A percentile compares a stretch with the other conserved stretches of the same genome.
phyloP scores from a whole-genome alignment of 1,140 invertebrate genomes.

The Mya arenaria region DNA sequence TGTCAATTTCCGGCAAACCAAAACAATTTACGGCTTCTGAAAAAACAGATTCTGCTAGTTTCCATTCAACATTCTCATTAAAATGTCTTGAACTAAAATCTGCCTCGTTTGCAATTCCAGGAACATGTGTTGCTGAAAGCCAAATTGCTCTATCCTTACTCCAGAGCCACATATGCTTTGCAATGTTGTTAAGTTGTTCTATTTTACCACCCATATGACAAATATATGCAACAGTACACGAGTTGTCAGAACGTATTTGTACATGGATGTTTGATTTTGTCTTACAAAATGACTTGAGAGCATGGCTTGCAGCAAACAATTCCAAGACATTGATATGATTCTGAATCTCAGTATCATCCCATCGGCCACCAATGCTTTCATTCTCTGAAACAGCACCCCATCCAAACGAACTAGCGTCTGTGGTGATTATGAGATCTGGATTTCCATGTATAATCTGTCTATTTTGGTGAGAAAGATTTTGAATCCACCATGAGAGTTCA shows the following conservation, averaged over 20 bases:
- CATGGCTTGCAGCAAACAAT: background rate
- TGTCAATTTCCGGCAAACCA: slow-evolving; percentile 33
- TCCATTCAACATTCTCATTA: slow-evolving; percentile 50
- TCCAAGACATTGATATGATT: slow-evolving; percentile 23
- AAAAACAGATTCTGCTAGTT: slow-evolving; percentile 32
- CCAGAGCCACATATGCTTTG: slow-evolving; percentile 39
- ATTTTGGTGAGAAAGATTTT: slow-evolving; percentile 5
- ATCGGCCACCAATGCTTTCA: slow-evolving; percentile 32
- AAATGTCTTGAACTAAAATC: slow-evolving; percentile 23
- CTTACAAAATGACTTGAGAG: background rate
- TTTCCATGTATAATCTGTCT: slow-evolving; percentile 9
- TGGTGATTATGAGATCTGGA: slow-evolving; percentile 10
- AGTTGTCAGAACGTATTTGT: slow-evolving; percentile 16
- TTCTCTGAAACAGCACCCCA: slow-evolving; percentile 15
- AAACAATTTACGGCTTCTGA: background rate
- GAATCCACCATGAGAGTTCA: slow-evolving; percentile 28
- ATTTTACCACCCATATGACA: slow-evolving; percentile 38
- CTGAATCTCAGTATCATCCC: background rate
- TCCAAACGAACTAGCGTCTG: slow-evolving; percentile 14
- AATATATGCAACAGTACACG: slow-evolving; percentile 19
- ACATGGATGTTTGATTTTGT: background rate
- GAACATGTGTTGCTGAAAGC: slow-evolving; percentile 35
- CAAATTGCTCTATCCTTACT: slow-evolving; percentile 22
- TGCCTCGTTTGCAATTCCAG: slow-evolving; percentile 33
- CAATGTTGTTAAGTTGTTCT: background rate